A percentile compares a stretch with the other conserved stretches of the same genome.
These are phyloP conservation scores for Pangasius mekongensis DNA, from an alignment of 2,797 vertebrate genomes.

Conservation along the genomic window DNA sequence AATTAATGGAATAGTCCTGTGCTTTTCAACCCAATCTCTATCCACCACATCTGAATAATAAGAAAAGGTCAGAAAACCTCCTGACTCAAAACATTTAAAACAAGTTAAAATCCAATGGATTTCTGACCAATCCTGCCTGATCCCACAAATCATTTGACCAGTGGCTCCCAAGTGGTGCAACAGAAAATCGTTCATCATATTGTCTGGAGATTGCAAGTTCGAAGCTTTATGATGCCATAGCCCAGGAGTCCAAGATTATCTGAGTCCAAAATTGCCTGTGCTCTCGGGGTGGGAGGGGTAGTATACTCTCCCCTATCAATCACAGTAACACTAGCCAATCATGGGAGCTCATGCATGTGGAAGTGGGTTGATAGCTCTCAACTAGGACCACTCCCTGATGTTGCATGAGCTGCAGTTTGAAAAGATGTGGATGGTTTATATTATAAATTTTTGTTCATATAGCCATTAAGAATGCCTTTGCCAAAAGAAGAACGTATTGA, in stretches of 20 bases:
- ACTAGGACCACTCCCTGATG: neutral
- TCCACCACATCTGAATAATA: neutral
- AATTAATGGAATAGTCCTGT: neutral
- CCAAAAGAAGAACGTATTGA: too few relatives aligned
- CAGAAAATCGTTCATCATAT: neutral
- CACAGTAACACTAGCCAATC: neutral
- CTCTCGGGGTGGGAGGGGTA: too few relatives aligned
- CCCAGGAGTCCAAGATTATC: neutral
- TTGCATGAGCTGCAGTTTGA: neutral
- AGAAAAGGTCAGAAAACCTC: neutral
- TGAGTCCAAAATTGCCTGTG: neutral
- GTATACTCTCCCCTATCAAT: too few relatives aligned
- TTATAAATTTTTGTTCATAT: too few relatives aligned
- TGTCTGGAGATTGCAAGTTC: neutral
- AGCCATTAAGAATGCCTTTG: too few relatives aligned
- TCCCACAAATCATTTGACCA: neutral
- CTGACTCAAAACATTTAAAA: neutral
- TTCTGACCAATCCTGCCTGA: neutral
- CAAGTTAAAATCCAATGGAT: neutral
- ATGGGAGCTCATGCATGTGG: conserved; percentile 5
- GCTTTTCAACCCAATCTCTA: neutral
- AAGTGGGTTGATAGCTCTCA: neutral
- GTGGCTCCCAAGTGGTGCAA: neutral
- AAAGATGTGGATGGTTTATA: neutral
- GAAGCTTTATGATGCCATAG: neutral